phyloP scores from a whole-genome alignment of 2,113 vertebrate genomes.

The Caranx ignobilis region DNA sequence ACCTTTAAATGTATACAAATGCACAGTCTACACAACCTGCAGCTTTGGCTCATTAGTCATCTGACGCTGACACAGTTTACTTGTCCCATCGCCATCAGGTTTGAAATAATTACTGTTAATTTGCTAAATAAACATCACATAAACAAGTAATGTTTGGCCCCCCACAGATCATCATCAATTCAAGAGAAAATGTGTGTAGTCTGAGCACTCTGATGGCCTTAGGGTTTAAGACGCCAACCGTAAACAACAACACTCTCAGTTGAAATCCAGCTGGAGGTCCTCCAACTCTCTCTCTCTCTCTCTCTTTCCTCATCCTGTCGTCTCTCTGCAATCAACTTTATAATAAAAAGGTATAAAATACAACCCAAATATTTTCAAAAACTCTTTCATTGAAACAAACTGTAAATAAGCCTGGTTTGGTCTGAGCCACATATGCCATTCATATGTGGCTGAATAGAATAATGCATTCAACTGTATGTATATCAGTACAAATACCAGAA shows the following conservation, averaged over 20 bases:
- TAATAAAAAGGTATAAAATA: not conserved
- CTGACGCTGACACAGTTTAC: not conserved
- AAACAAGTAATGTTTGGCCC: not conserved
- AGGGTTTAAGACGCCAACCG: not conserved
- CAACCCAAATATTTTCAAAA: not conserved
- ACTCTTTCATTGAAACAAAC: not conserved
- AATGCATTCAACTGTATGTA: no score
- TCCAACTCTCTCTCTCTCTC: not conserved
- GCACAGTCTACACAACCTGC: not conserved
- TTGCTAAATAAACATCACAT: slow-evolving; percentile 8
- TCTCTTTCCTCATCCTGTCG: not conserved
- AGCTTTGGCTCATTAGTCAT: not conserved
- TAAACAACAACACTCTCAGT: not conserved
- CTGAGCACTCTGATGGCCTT: no score
- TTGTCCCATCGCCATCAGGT: not conserved
- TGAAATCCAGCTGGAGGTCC: not conserved
- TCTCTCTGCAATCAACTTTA: not conserved
- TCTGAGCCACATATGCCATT: no score
- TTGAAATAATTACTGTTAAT: not conserved
- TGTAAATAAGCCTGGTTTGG: not conserved
- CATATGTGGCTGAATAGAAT: no score
- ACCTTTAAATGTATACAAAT: slow-evolving; percentile 20
- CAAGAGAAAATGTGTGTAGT: not conserved
- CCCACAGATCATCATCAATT: not conserved
- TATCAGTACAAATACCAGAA: not conserved